Evolutionary conservation across 2,113 vertebrate genomes (phyloP), one percentile per base, ranked within the genome.

Genomic region (Oncorhynchus nerka): DNA sequence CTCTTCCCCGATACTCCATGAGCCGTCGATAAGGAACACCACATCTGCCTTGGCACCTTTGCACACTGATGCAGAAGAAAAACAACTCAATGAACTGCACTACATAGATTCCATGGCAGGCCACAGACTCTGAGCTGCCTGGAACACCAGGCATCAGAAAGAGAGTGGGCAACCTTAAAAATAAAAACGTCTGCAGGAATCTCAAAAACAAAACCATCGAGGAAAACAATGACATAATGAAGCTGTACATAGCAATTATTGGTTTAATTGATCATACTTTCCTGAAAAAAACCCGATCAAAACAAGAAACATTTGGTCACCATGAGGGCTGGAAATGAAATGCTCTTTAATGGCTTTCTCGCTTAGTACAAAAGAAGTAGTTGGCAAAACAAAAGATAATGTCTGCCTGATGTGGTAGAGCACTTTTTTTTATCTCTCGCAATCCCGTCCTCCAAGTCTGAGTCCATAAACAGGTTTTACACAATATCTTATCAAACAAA

Each of bases 1-100:
- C 70, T 99, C 97, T 84, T 99, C 98, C 1, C 98, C 97, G 68
- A 99, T 99, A 86, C 97, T 99, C 97, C 97, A 99, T 9, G 98
- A 99, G 68, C 97, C 97, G 71, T 99, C 98, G 59, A 98, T 96
- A 79, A 99, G 89, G 89, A 99, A 99, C n/a, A 97, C 95, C 84
- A 99, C 94, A 70, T 99, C 98, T 75, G 97, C 98, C 91, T 98
- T 99, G 84, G 97, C 97, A 13, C 97, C 98, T 94, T 94, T 97
- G 90, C 98, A 99, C 9, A 97, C 98, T 99, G 85, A 51, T 11
- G 67, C 8, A 67, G 59, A 70, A 3, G 4, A 75, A 70, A 70
- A 81, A 87, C 34, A 70, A 75, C 34, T 57, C 55, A 5, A 8
- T 24, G n/a, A 48, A 70, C 51, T 51, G 62, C 67, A 64, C 28